Conservation (phyloP, 2,888 invertebrate species). For the Cristatella mucedo region DNA sequence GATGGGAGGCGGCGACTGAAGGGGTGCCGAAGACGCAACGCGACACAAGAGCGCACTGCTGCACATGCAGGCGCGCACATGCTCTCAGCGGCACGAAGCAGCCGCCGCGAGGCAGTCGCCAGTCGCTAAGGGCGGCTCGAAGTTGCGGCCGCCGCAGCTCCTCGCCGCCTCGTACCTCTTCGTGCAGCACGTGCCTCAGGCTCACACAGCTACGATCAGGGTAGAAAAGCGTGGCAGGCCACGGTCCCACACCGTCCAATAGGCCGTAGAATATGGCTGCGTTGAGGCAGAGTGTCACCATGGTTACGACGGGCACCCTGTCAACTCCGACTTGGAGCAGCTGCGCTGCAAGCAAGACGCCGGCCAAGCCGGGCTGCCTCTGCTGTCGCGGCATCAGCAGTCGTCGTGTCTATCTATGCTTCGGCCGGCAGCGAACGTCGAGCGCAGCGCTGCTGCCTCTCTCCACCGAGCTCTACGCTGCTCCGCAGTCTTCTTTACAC, state of each 20-base stretch:
- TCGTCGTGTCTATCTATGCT: not conserved
- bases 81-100: too few species aligned
- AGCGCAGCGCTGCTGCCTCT: not conserved
- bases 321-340: constrained; percentile 24
- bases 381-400: not conserved
- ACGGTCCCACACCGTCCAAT: constrained; percentile 4
- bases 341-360: constrained; percentile 19
- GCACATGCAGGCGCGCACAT: too few species aligned
- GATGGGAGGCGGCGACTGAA: too few species aligned
- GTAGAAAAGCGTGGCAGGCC: not conserved
- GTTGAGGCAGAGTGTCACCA: constrained; percentile 41
- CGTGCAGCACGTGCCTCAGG: constrained; percentile 36
- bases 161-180: too few species aligned
- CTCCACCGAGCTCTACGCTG: too few species aligned
- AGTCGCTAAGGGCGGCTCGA: too few species aligned
- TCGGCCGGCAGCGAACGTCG: not conserved
- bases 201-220: constrained; percentile 15
- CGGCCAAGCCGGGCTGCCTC: constrained; percentile 15
- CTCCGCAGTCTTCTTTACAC: too few species aligned
- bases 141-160: too few species aligned
- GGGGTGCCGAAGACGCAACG: too few species aligned
- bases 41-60: too few species aligned
- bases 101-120: too few species aligned
- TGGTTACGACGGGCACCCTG: constrained; percentile 45
- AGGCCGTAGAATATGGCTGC: constrained; percentile 37